Base-by-base conservation (phyloP, 2,113 vertebrate species). In the Tachysurus fulvidraco region DNA sequence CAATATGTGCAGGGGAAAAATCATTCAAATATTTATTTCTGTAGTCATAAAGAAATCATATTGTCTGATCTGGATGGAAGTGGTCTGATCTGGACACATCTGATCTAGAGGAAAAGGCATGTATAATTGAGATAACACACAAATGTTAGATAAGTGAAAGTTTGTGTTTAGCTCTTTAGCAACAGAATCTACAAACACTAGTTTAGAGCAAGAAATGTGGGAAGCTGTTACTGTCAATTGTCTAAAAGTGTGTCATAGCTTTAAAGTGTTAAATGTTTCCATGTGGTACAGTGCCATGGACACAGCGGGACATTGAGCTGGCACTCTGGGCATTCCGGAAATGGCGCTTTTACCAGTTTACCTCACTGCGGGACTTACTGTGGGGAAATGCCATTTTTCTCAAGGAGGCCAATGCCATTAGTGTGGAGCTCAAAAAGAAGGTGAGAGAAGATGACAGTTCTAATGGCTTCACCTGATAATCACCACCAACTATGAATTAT, bases 321-420 rank as follows among this genome's bases (percentile, higher is more conserved):
- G 97, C 98, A 0, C 94, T 98, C 80, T 99, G 98, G 98, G 98
- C 96, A 83, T 99, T 99, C 93, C 96, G 98, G 74, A 99, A 99
- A 92, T 99, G 98, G 98, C 97, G 97, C 91, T 99, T 97, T 94
- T 99, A 99, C 92, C 98, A 99, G 91, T 99, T 99, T 93, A 99
- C 98, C 0, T 99, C 98, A 0, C 95, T 99, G 80, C 95, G 98
- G 0, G 98, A 99, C 94, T 94, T 96, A 87, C 95, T 99, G 10
- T 99, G 98, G 98, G 98, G 98, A 88, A 99, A 99, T 0, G 98
- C 98, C 80, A 97, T 99, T 92, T 99, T 99, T 90, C 96, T 99
- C 84, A 99, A 99, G 90, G 98, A 99, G 91, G 98, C 98, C 92
- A 99, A 99, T 0, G 98, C 98, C 73, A 99, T 99, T 92, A 99